These are phyloP conservation scores for Drosophila rhopaloa DNA, from an alignment of 1,140 invertebrate genomes.

Conservation along the genomic window DNA sequence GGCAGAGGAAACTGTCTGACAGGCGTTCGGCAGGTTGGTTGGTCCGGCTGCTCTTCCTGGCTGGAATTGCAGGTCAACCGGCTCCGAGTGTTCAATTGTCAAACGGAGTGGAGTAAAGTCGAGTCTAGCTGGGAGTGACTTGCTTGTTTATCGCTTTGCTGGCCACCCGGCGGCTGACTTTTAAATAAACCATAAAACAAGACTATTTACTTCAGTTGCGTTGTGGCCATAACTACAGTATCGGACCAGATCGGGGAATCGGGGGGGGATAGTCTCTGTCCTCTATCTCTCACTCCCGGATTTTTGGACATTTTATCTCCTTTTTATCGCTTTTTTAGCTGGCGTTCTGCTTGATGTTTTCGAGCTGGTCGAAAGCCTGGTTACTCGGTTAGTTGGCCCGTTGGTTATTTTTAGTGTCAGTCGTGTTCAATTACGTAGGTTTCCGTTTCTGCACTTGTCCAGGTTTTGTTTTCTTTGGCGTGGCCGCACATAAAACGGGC, in stretches of 20 bases:
- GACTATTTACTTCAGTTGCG: slow-evolving; percentile 81
- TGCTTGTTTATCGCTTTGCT: slow-evolving; percentile 58
- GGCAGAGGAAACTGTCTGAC: slow-evolving; percentile 24
- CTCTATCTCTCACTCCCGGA: slow-evolving; percentile 16
- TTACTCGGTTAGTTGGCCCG: slow-evolving; percentile 27
- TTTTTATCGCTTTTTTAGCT: slow-evolving; percentile 79
- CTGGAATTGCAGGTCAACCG: slow-evolving; percentile 50
- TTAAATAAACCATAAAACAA: slow-evolving; percentile 84
- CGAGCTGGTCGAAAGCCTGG: slow-evolving; percentile 14
- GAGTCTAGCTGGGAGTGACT: slow-evolving; percentile 28
- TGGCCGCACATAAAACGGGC: slow-evolving; percentile 61
- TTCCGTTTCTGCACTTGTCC: slow-evolving; percentile 52
- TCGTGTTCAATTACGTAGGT: slow-evolving; percentile 74
- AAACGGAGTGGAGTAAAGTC: slow-evolving; percentile 26
- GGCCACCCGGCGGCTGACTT: slow-evolving; percentile 47
- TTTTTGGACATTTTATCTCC: slow-evolving; percentile 70
- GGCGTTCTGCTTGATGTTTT: slow-evolving; percentile 50
- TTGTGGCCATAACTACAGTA: slow-evolving; percentile 68
- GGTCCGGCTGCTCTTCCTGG: slow-evolving; percentile 16
- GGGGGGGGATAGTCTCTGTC: slow-evolving; percentile 9
- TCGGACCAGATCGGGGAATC: neutral
- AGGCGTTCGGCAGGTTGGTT: slow-evolving; percentile 60
- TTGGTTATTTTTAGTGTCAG: slow-evolving; percentile 75
- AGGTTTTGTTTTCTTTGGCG: slow-evolving; percentile 24
- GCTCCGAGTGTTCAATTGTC: slow-evolving; percentile 67